These are phyloP conservation scores for Tragulus kanchil DNA, from an alignment of 2,113 vertebrate genomes.

Conservation along the genomic window DNA sequence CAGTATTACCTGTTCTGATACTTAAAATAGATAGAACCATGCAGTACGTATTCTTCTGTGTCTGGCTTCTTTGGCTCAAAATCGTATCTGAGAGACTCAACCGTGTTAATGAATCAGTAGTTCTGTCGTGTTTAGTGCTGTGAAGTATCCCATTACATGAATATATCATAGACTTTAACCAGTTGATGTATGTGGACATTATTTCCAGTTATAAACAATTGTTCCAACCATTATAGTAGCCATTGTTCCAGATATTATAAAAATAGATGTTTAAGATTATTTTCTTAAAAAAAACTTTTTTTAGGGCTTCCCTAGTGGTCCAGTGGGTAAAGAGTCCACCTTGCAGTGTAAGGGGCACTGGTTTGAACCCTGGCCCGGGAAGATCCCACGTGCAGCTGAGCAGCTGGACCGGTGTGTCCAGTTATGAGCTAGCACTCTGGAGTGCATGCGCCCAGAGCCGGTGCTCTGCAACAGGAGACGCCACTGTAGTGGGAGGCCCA, in stretches of 20 bases:
- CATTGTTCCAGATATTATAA: neutral
- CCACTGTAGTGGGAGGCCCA: no score
- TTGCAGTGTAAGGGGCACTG: no score
- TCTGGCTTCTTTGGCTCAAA: neutral
- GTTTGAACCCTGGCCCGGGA: no score
- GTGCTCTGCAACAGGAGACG: no score
- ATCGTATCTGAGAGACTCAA: neutral
- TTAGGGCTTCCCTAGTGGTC: no score
- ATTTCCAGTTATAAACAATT: neutral
- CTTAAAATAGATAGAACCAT: neutral
- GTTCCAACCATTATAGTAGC: neutral
- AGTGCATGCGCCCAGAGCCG: no score
- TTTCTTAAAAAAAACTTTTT: neutral
- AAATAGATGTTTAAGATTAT: neutral
- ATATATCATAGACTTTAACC: neutral
- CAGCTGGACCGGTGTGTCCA: no score
- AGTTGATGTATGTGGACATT: neutral
- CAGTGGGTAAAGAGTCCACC: no score
- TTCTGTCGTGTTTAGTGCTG: neutral
- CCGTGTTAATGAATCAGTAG: neutral
- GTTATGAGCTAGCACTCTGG: no score
- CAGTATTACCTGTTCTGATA: neutral
- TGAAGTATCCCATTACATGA: neutral
- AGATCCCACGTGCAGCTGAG: no score
- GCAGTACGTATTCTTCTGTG: neutral